Evolutionary conservation across 2,888 invertebrate genomes (phyloP).

Genomic region (Melinaea marsaeus): DNA sequence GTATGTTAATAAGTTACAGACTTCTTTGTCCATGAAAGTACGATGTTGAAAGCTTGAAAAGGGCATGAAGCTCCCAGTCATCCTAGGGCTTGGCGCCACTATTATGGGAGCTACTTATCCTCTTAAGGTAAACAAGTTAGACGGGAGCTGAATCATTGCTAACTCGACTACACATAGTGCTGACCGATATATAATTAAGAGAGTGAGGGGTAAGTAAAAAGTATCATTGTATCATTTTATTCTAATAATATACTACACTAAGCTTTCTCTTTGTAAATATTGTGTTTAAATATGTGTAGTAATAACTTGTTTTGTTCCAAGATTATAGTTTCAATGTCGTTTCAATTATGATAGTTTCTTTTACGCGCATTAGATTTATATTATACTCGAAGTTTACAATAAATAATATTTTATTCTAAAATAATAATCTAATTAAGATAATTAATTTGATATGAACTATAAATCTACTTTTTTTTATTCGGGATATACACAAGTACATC

Average conservation of each 20-base stretch:
- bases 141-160: slow-evolving; percentile 54
- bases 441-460: too few relatives aligned
- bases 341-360: too few relatives aligned
- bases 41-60: slow-evolving; percentile 29
- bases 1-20: background rate
- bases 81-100: slow-evolving; percentile 38
- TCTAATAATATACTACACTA: background rate
- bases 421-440: too few relatives aligned
- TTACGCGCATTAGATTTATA: too few relatives aligned
- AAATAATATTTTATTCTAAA: too few relatives aligned
- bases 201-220: background rate
- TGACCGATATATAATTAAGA: slow-evolving; percentile 11
- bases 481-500: too few relatives aligned
- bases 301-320: too few relatives aligned
- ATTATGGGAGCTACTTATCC: slow-evolving; percentile 47
- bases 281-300: too few relatives aligned
- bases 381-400: too few relatives aligned
- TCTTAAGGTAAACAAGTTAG: slow-evolving; percentile 56
- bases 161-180: slow-evolving; percentile 30
- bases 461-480: too few relatives aligned
- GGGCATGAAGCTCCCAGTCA: slow-evolving; percentile 33
- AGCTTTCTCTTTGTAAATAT: too few relatives aligned
- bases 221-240: background rate
- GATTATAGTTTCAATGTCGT: too few relatives aligned
- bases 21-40: slow-evolving; percentile 1